phyloP scores from a whole-genome alignment of 1,140 invertebrate genomes.

The Oppia nitens region DNA sequence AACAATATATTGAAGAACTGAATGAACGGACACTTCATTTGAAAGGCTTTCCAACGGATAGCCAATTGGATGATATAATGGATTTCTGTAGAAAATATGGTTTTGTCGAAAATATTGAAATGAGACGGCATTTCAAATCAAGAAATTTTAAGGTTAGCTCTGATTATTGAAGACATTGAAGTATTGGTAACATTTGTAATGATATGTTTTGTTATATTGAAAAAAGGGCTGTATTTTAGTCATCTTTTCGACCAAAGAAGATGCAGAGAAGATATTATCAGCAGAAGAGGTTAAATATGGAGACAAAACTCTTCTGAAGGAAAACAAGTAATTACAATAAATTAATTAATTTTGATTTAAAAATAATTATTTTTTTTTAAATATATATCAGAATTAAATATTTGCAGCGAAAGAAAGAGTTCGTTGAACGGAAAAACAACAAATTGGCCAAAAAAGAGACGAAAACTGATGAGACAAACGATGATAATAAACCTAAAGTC shows the following conservation, averaged over 20 bases:
- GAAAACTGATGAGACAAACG: background rate
- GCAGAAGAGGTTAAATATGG: slow-evolving; percentile 48
- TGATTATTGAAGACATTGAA: too few relatives aligned
- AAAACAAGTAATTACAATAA: slow-evolving; percentile 45
- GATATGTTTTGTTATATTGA: slow-evolving; percentile 28
- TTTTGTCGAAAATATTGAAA: slow-evolving; percentile 52
- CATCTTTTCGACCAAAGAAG: slow-evolving; percentile 56
- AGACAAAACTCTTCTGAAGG: slow-evolving; percentile 46
- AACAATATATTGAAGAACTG: slow-evolving; percentile 59
- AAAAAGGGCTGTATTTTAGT: slow-evolving; percentile 83
- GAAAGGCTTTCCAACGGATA: slow-evolving; percentile 66
- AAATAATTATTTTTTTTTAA: slow-evolving; percentile 3
- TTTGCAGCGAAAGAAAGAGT: slow-evolving; percentile 8
- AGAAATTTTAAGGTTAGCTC: slow-evolving; percentile 9
- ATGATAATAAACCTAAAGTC: background rate
- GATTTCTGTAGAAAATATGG: slow-evolving; percentile 53
- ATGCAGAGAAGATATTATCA: slow-evolving; percentile 46
- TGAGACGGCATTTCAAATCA: slow-evolving; percentile 27
- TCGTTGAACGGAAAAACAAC: background rate
- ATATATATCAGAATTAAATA: slow-evolving; percentile 11
- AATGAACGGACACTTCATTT: slow-evolving; percentile 58
- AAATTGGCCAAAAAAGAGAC: slow-evolving; percentile 5
- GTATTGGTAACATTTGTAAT: too few relatives aligned
- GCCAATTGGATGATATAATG: slow-evolving; percentile 48
- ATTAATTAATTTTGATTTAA: background rate